phyloP scores from a whole-genome alignment of 2,888 invertebrate genomes.

The Pristionchus entomophagus region DNA sequence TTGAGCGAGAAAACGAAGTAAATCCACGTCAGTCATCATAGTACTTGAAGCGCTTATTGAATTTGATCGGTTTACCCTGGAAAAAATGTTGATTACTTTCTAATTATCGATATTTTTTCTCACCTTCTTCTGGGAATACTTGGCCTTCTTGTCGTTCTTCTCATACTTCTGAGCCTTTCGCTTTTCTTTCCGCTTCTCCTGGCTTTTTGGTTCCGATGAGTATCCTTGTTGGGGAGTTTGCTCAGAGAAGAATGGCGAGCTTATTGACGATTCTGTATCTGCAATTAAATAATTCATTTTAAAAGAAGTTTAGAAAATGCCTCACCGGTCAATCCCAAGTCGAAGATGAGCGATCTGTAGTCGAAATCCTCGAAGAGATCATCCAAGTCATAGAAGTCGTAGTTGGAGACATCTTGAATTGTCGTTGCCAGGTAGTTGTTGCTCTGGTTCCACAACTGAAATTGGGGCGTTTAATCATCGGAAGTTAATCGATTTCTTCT shows the following conservation, averaged over 20 bases:
- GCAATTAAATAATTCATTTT: no score
- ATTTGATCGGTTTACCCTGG: background rate
- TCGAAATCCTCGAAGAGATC: constrained; percentile 12
- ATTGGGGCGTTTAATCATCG: background rate
- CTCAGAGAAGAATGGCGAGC: background rate
- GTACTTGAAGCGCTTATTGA: background rate
- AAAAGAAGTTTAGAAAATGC: no score
- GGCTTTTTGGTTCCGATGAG: background rate
- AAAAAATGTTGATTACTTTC: background rate
- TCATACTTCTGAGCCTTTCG: background rate
- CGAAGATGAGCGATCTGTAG: background rate
- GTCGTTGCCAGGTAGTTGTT: background rate
- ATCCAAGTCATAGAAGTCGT: background rate
- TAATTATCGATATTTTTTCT: background rate
- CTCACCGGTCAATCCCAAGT: background rate
- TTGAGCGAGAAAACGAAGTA: background rate
- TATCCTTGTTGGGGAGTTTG: background rate
- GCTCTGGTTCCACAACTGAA: constrained; percentile 37
- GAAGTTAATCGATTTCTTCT: no score
- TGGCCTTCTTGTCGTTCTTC: background rate
- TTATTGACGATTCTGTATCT: no score
- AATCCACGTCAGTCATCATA: no score
- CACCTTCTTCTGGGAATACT: background rate
- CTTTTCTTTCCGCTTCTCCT: background rate
- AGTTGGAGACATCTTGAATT: background rate